A percentile compares a stretch with the other conserved stretches of the same genome.
These are phyloP conservation scores for Gallinago nigripennis DNA, from an alignment of 2,797 vertebrate genomes.

Conservation along the genomic window DNA sequence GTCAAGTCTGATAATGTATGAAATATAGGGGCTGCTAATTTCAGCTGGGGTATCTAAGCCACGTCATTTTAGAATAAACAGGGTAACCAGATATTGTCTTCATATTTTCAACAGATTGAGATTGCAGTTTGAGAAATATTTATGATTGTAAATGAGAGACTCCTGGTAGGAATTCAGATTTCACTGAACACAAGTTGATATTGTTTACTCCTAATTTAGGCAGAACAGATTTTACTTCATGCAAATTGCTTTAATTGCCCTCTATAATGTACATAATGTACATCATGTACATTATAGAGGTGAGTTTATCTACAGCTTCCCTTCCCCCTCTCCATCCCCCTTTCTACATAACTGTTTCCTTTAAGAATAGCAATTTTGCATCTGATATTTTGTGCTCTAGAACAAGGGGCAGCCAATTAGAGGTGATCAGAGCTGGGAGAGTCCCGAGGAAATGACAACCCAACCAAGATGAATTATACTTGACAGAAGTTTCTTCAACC, in stretches of 20 bases:
- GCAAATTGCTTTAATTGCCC: neutral
- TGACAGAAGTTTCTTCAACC: neutral
- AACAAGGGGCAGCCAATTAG: neutral
- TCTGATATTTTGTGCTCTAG: neutral
- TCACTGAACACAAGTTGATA: neutral
- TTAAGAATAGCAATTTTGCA: neutral
- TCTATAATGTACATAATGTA: neutral
- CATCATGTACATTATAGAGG: neutral
- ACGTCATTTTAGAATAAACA: neutral
- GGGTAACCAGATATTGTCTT: neutral
- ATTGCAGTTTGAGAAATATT: neutral
- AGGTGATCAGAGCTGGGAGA: neutral
- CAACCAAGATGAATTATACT: accelerated
- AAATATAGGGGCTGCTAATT: neutral
- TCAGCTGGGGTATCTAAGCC: neutral
- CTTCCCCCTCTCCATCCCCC: accelerated
- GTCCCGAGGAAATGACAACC: neutral
- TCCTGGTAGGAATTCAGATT: neutral
- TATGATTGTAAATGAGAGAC: neutral
- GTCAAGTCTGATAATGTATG: neutral
- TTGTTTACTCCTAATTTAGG: neutral
- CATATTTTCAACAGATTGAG: neutral
- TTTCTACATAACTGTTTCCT: neutral
- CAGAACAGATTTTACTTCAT: neutral
- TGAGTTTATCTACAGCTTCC: neutral